phyloP scores from a whole-genome alignment of 2,888 invertebrate genomes.

The Hoplodrina ambigua region DNA sequence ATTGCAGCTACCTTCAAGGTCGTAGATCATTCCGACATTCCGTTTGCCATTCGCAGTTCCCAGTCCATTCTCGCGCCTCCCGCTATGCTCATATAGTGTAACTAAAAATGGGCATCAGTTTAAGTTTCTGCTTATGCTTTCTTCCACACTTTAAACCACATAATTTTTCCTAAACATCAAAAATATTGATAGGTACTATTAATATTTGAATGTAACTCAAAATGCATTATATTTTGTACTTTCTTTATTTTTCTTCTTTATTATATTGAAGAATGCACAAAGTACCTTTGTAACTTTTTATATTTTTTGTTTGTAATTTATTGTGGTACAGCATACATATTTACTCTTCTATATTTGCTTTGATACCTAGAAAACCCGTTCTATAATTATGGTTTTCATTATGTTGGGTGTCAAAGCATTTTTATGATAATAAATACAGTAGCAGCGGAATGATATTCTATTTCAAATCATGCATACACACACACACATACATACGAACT shows the following conservation, averaged over 20 bases:
- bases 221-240: neutral
- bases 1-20: conserved; percentile 15
- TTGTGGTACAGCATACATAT: neutral
- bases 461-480: conserved; percentile 12
- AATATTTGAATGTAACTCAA: neutral
- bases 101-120: no score
- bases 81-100: neutral
- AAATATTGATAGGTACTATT: neutral
- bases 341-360: neutral
- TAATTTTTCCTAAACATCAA: conserved; percentile 2
- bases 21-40: neutral
- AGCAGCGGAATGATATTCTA: conserved; percentile 27
- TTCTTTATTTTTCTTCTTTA: neutral
- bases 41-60: neutral
- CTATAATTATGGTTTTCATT: conserved; percentile 14
- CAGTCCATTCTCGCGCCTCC: neutral
- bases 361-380: conserved; percentile 12
- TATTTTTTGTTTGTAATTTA: neutral
- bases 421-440: conserved; percentile 40
- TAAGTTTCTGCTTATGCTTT: no score
- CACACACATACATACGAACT: conserved; percentile 1
- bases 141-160: no score
- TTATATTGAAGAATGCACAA: neutral
- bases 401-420: conserved; percentile 19
- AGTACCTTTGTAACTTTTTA: neutral